phyloP scores from a whole-genome alignment of 2,797 vertebrate species.

The Acanthornis magna region DNA sequence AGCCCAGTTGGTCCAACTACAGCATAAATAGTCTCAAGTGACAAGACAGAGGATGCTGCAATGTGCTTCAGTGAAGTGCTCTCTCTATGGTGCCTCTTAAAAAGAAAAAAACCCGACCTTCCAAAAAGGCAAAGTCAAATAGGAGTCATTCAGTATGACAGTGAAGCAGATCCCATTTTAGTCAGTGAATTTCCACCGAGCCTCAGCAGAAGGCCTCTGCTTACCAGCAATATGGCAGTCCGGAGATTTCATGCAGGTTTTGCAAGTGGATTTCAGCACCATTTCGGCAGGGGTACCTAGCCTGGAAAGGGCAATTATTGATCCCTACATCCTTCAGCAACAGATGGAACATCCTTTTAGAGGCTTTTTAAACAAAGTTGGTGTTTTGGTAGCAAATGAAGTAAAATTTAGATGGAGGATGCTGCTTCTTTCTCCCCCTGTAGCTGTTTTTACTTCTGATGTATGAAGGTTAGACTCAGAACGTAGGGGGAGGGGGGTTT shows the following conservation, averaged over 20 bases:
- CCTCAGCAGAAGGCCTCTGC: conserved; percentile 16
- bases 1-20: background rate
- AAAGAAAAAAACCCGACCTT: background rate
- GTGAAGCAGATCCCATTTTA: background rate
- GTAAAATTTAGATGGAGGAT: background rate
- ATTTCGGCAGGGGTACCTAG: background rate
- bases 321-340: background rate
- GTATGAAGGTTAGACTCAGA: background rate
- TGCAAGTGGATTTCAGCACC: background rate
- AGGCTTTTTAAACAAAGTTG: background rate
- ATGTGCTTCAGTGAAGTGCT: conserved; percentile 8
- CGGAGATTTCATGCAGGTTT: background rate
- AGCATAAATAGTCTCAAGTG: background rate
- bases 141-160: background rate
- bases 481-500: too few species aligned
- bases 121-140: conserved; percentile 42
- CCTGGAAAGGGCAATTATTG: background rate
- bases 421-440: background rate
- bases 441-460: background rate
- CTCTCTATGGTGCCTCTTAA: conserved; percentile 22
- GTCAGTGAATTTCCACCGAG: conserved; percentile 44
- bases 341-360: background rate
- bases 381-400: background rate
- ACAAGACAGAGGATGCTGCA: conserved; percentile 2
- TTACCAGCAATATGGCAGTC: background rate